Percentiles rank a stretch among this genome's conserved stretches.
Conservation (phyloP, 2,113 vertebrate species). For the Tonatia bakeri region DNA sequence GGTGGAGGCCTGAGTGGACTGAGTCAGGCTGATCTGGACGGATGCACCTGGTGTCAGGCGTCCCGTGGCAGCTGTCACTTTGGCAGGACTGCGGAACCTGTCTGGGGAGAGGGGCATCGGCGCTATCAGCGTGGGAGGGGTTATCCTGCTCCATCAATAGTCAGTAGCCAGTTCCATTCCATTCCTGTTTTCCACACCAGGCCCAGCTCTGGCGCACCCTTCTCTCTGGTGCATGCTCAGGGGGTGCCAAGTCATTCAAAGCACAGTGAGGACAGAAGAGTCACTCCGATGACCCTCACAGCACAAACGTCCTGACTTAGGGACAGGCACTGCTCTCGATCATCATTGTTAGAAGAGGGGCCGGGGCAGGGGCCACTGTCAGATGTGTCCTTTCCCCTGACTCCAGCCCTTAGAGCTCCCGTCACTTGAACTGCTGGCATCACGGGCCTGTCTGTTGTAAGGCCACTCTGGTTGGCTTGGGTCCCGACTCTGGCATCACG, state of each 20-base stretch:
- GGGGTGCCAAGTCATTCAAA: not conserved
- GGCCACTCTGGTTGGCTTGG: not conserved
- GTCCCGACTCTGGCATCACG: not conserved
- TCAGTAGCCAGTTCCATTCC: not conserved
- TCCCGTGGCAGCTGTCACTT: not conserved
- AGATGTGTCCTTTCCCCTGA: not conserved
- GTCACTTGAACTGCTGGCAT: not conserved
- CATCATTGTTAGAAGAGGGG: not conserved
- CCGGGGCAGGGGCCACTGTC: not conserved
- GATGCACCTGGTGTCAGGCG: not conserved
- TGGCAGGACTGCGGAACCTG: not conserved
- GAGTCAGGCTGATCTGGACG: not conserved
- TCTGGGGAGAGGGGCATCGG: not conserved
- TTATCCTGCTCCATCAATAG: not conserved
- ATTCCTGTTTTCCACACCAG: not conserved
- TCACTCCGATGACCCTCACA: not conserved
- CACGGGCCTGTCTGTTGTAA: accelerated
- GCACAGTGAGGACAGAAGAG: not conserved
- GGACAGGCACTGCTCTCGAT: not conserved
- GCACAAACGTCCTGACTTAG: not conserved
- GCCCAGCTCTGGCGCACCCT: not conserved
- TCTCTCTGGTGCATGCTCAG: not conserved
- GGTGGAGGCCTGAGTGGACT: not conserved
- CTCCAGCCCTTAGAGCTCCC: not conserved
- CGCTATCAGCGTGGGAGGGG: not conserved